Conservation (phyloP, 2,888 invertebrate species). For the Lutraria lutraria region DNA sequence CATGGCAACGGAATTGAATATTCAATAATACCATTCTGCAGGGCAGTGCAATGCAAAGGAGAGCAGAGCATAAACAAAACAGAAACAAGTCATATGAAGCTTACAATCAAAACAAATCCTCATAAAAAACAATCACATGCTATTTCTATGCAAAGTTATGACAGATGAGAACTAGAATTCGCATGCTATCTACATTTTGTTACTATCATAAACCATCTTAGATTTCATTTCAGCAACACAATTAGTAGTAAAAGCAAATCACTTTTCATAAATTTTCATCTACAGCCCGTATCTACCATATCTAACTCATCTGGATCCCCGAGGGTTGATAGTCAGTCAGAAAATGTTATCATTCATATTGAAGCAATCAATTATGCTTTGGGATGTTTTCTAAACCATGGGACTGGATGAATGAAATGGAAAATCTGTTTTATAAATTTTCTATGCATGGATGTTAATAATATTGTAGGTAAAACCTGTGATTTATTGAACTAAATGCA, state of each 20-base stretch:
- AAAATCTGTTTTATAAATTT: slow-evolving; percentile 17
- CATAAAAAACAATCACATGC: too few relatives aligned
- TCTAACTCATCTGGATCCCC: slow-evolving; percentile 20
- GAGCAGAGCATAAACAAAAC: too few relatives aligned
- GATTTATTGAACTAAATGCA: not conserved
- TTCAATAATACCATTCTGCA: too few relatives aligned
- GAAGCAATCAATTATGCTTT: not conserved
- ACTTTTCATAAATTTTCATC: slow-evolving; percentile 27
- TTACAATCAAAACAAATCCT: too few relatives aligned
- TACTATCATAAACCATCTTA: slow-evolving; percentile 20
- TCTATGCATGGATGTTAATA: not conserved
- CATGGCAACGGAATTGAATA: too few relatives aligned
- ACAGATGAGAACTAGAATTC: not conserved
- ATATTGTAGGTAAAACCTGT: not conserved
- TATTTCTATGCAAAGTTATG: too few relatives aligned
- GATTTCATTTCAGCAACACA: slow-evolving; percentile 38
- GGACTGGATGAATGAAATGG: slow-evolving; percentile 3
- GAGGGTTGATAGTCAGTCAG: slow-evolving; percentile 19
- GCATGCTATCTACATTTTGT: not conserved
- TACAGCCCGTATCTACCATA: not conserved
- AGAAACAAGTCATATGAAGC: too few relatives aligned
- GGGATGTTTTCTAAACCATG: not conserved
- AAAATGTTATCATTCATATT: slow-evolving; percentile 29
- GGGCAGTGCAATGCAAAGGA: too few relatives aligned
- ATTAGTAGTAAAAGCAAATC: slow-evolving; percentile 40